Conservation (phyloP, 2,888 invertebrate species). For the Brenthis hecate region DNA sequence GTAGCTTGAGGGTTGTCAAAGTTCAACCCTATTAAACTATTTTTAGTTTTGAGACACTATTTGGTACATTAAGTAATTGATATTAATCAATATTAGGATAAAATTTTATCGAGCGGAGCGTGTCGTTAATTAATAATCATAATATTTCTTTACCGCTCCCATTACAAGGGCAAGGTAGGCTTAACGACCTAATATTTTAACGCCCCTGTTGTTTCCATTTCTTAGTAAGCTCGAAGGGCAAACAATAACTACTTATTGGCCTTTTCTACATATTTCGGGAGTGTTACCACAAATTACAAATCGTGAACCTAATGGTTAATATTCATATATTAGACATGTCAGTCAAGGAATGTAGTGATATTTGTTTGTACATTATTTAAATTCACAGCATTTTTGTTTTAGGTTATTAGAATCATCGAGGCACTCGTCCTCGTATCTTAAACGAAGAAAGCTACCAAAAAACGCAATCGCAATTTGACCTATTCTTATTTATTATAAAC, state of each 20-base stretch:
- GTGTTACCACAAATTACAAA: not conserved
- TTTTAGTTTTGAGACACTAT: not conserved
- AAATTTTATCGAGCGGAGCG: conserved; percentile 27
- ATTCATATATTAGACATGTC: too few species aligned
- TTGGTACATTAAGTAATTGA: not conserved
- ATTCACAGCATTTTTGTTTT: too few species aligned
- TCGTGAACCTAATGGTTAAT: too few species aligned
- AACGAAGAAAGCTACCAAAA: too few species aligned
- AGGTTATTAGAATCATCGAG: too few species aligned
- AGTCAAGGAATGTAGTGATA: too few species aligned
- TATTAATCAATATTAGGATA: conserved; percentile 11
- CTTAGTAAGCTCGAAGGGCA: conserved; percentile 14
- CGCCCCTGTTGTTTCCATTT: conserved; percentile 25
- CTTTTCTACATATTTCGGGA: not conserved
- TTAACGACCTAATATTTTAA: conserved; percentile 34
- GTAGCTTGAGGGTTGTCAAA: too few species aligned
- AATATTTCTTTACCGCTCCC: conserved; percentile 13
- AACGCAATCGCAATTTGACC: too few species aligned
- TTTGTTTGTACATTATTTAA: not conserved
- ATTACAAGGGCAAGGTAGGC: conserved; percentile 23
- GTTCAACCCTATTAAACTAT: too few species aligned
- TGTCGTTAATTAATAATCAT: conserved; percentile 31
- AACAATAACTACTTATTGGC: conserved; percentile 7
- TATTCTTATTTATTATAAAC: too few species aligned
- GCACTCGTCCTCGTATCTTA: too few species aligned